Percentiles rank a stretch among this genome's conserved stretches.
Evolutionary conservation across 1,140 invertebrate species (phyloP).

Genomic region (Camponotus floridanus): DNA sequence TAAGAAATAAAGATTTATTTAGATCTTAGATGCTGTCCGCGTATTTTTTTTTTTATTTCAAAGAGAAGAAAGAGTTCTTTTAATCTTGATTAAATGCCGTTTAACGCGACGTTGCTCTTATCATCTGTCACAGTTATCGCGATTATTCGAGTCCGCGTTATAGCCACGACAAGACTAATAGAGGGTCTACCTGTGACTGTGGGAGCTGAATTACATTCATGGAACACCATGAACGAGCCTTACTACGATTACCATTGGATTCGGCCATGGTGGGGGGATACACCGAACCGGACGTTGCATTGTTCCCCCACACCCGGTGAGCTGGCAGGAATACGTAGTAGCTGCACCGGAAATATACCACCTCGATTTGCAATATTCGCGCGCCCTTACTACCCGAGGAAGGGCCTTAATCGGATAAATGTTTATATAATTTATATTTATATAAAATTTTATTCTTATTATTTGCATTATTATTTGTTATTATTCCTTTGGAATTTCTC

Average conservation of each 20-base stretch:
- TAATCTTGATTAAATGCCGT: neutral
- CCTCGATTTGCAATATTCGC: slow-evolving; percentile 52
- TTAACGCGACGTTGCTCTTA: neutral
- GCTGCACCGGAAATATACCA: slow-evolving; percentile 74
- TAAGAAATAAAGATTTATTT: neutral
- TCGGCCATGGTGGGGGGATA: slow-evolving; percentile 75
- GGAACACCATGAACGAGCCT: slow-evolving; percentile 75
- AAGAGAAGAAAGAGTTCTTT: no score
- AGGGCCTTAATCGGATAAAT: slow-evolving; percentile 6
- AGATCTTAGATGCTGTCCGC: neutral
- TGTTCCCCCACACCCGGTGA: slow-evolving; percentile 78
- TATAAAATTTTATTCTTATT: neutral
- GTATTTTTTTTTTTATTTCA: neutral
- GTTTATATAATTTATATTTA: neutral
- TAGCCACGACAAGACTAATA: slow-evolving; percentile 54
- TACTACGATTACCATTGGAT: slow-evolving; percentile 50
- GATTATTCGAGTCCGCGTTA: neutral
- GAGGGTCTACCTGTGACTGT: slow-evolving; percentile 74
- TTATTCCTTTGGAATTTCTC: neutral
- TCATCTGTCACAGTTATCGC: neutral
- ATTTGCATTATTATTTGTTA: neutral
- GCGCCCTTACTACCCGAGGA: slow-evolving; percentile 46
- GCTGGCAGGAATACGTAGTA: slow-evolving; percentile 68
- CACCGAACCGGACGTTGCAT: slow-evolving; percentile 84
- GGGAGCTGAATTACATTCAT: slow-evolving; percentile 71